Conservation (phyloP, 2,888 invertebrate species). For the Dicycla oo region DNA sequence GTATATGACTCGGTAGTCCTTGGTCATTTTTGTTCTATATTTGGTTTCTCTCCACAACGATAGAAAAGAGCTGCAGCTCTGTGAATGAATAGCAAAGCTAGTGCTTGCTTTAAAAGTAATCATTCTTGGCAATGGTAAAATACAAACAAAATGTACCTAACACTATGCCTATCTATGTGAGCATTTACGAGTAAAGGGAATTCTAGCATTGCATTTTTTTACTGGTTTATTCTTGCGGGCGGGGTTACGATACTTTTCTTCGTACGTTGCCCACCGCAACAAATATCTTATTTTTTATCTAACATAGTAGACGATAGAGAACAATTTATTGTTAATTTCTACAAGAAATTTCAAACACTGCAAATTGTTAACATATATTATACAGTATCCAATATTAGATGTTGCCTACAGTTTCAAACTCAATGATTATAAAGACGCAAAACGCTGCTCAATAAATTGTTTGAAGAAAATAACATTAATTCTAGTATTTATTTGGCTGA, state of each 20-base stretch:
- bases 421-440: conserved; percentile 1
- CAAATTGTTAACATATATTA: background rate
- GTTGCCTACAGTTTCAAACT: conserved; percentile 14
- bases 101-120: background rate
- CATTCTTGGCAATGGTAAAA: conserved; percentile 1
- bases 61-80: conserved; percentile 11
- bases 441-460: conserved; percentile 32
- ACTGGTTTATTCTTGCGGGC: conserved; percentile 13
- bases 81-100: conserved; percentile 1
- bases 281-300: conserved; percentile 34
- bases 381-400: background rate
- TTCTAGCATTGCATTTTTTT: conserved; percentile 16
- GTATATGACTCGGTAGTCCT: conserved; percentile 31
- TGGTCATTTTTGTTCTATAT: conserved; percentile 22
- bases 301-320: conserved; percentile 38
- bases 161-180: background rate
- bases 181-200: conserved; percentile 7
- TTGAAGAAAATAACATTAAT: conserved; percentile 21
- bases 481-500: conserved; percentile 36
- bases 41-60: conserved; percentile 16
- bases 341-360: conserved; percentile 10
- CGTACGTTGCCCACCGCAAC: conserved; percentile 40
- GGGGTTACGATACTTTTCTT: conserved; percentile 40
- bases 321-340: conserved; percentile 32
- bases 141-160: background rate